Percentiles rank a stretch among this genome's conserved stretches.
phyloP scores from a whole-genome alignment of 2,797 vertebrate genomes.

The Phoeniculus purpureus region DNA sequence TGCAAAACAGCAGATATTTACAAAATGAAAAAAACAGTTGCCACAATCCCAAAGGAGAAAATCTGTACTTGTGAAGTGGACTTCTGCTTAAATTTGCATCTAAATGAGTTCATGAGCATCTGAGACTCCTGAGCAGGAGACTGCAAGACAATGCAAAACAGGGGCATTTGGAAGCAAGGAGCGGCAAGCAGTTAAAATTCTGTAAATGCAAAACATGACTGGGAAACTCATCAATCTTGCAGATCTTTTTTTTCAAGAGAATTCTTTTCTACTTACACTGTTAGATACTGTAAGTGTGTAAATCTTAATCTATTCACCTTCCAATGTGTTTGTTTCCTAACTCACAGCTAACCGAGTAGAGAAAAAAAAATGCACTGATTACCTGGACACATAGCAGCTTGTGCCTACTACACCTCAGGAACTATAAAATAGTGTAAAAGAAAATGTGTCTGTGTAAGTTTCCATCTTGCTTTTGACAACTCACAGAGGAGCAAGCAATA shows the following conservation, averaged over 20 bases:
- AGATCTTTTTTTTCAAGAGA: not conserved
- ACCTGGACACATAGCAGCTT: not conserved
- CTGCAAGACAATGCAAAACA: not conserved
- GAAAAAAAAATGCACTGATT: not conserved
- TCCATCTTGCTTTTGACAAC: not conserved
- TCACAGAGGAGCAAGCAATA: not conserved
- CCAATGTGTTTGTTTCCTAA: not conserved
- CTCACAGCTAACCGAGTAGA: not conserved
- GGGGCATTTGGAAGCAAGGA: not conserved
- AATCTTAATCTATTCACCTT: not conserved
- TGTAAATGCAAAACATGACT: not conserved
- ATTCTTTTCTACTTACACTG: not conserved
- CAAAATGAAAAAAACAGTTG: not conserved
- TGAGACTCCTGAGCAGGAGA: not conserved
- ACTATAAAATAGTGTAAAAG: not conserved
- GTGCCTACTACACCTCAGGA: not conserved
- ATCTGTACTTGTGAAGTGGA: not conserved
- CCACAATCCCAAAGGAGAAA: not conserved
- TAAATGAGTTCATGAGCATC: not conserved
- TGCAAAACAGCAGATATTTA: not conserved
- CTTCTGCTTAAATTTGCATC: not conserved
- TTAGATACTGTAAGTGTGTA: not conserved
- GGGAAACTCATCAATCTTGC: not conserved
- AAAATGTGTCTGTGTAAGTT: not conserved
- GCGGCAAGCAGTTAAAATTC: not conserved